phyloP scores from a whole-genome alignment of 2,797 vertebrate genomes.

The Mormyrus proboscirostris region DNA sequence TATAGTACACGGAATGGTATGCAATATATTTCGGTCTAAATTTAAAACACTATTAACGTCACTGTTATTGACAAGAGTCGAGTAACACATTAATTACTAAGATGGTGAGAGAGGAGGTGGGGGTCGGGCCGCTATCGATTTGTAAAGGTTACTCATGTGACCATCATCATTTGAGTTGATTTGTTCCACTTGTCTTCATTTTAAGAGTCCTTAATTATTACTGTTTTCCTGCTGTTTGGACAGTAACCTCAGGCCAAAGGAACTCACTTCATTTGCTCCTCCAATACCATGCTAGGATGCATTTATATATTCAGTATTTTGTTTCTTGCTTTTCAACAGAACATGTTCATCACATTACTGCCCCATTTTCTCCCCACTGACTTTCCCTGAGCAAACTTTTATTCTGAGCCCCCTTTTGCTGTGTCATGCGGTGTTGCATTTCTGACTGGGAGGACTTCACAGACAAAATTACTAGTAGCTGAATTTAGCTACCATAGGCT shows the following conservation, averaged over 20 bases:
- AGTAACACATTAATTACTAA: constrained; percentile 6
- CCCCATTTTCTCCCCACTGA: neutral
- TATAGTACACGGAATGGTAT: neutral
- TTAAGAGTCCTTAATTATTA: neutral
- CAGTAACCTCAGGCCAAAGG: neutral
- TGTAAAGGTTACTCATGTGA: neutral
- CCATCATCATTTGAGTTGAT: neutral
- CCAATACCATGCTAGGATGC: neutral
- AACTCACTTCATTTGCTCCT: neutral
- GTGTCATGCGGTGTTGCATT: neutral
- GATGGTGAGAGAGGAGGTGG: neutral
- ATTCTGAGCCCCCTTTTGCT: neutral
- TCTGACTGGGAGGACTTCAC: neutral
- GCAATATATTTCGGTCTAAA: neutral
- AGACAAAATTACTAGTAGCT: neutral
- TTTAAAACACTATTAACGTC: neutral
- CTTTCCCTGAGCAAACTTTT: neutral
- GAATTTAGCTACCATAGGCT: neutral
- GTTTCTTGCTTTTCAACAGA: neutral
- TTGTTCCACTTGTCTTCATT: neutral
- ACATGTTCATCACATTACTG: neutral
- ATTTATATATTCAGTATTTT: neutral
- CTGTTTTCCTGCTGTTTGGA: neutral
- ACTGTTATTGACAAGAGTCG: neutral
- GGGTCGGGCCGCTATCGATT: neutral